These are phyloP conservation scores for Alfaro cultratus DNA, from an alignment of 2,797 vertebrate genomes.

Conservation along the genomic window DNA sequence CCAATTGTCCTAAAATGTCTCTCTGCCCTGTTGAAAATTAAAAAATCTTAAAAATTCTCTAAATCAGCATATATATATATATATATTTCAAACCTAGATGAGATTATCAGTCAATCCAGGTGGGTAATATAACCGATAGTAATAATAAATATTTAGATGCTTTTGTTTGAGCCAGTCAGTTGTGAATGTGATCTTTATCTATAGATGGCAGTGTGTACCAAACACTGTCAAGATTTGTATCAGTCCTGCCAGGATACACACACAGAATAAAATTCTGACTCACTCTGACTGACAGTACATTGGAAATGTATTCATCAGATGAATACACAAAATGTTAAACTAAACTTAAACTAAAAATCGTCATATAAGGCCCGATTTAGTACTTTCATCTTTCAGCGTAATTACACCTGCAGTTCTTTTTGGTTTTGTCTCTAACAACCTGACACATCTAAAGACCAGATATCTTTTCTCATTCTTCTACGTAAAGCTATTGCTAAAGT, in stretches of 20 bases:
- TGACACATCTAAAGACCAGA: not conserved
- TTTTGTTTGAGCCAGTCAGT: constrained; percentile 8
- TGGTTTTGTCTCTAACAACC: too few species aligned
- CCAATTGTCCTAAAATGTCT: not conserved
- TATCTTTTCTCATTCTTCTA: not conserved
- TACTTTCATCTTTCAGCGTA: not conserved
- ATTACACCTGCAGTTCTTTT: too few species aligned
- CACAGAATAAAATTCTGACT: constrained; percentile 31
- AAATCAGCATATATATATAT: not conserved
- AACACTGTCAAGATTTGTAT: constrained; percentile 43
- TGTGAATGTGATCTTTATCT: constrained; percentile 43
- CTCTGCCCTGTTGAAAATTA: not conserved
- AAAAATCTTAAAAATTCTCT: not conserved
- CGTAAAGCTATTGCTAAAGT: not conserved
- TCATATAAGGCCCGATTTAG: not conserved
- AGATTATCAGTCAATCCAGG: not conserved
- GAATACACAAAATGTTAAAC: not conserved
- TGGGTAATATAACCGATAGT: not conserved
- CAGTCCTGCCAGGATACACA: constrained; percentile 17
- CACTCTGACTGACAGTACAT: constrained; percentile 13
- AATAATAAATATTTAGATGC: not conserved
- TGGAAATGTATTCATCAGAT: not conserved
- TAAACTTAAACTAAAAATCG: not conserved
- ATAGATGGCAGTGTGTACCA: constrained; percentile 74
- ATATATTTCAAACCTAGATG: not conserved